A percentile compares a stretch with the other conserved stretches of the same genome.
Conservation (phyloP, 2,113 vertebrate species). For the Puffinus mauretanicus region DNA sequence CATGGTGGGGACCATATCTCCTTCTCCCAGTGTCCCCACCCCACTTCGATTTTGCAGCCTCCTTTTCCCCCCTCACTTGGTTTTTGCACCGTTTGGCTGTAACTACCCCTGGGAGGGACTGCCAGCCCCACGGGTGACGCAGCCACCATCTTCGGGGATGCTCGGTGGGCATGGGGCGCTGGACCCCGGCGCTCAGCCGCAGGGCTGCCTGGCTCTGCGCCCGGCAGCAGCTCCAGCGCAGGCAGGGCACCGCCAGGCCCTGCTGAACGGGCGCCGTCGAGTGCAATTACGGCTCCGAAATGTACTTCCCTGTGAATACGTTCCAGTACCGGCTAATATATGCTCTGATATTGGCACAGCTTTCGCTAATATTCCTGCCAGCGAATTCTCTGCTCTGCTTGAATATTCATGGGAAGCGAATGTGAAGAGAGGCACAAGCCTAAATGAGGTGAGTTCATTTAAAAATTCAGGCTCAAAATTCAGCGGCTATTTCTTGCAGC, state of each 20-base stretch:
- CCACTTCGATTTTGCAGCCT: fast-evolving
- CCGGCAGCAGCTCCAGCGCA: not conserved
- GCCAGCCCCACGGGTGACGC: fast-evolving
- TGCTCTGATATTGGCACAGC: constrained; percentile 24
- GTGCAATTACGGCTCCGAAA: not conserved
- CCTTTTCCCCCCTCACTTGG: fast-evolving
- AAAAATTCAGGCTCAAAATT: constrained; percentile 1
- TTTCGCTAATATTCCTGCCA: constrained; percentile 34
- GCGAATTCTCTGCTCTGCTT: constrained; percentile 25
- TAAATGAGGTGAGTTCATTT: constrained; percentile 19
- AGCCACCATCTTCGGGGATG: fast-evolving
- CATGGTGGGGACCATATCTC: not conserved
- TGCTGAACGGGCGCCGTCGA: not conserved
- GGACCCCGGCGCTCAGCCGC: fast-evolving
- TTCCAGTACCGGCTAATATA: constrained; percentile 20
- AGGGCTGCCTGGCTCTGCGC: not conserved
- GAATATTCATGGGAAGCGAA: constrained; percentile 33
- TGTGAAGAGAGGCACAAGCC: constrained; percentile 23
- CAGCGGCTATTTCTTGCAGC: not conserved
- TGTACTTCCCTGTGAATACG: not conserved
- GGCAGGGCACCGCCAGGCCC: not conserved
- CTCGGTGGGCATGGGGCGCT: not conserved
- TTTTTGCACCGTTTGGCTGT: not conserved
- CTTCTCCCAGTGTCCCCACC: not conserved
- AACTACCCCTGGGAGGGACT: not conserved